These are phyloP conservation scores for Oscheius sp. DNA, from an alignment of 2,888 invertebrate species.

Conservation along the genomic window DNA sequence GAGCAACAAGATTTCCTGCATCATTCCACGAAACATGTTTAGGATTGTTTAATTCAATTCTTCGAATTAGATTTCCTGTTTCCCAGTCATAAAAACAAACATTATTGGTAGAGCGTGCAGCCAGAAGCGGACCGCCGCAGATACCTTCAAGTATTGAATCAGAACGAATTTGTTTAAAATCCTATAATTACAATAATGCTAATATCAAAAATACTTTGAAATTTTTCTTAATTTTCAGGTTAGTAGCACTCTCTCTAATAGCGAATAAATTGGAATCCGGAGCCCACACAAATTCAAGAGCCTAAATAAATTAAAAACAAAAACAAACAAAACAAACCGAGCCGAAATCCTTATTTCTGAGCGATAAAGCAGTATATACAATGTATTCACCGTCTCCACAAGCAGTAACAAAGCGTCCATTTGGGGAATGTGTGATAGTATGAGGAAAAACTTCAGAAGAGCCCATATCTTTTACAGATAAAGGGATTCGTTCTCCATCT, in stretches of 20 bases:
- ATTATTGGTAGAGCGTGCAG: constrained; percentile 54
- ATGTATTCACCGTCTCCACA: constrained; percentile 99
- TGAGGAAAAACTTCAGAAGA: constrained; percentile 99
- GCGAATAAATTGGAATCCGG: constrained; percentile 88
- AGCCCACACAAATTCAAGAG: constrained; percentile 97
- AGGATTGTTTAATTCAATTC: constrained; percentile 91
- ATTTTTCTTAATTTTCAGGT: constrained; percentile 93
- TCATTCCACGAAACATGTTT: constrained; percentile 91
- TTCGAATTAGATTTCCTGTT: constrained; percentile 85
- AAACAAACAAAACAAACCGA: too few species aligned
- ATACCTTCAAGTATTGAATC: constrained; percentile 84
- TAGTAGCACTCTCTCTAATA: constrained; percentile 85
- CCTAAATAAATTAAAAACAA: constrained; percentile 25
- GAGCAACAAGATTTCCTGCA: constrained; percentile 88
- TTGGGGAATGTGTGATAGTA: constrained; percentile 96
- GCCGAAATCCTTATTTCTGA: constrained; percentile 97
- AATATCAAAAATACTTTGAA: constrained; percentile 79
- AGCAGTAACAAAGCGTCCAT: constrained; percentile 87
- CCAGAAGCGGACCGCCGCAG: constrained; percentile 88
- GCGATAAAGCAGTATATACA: constrained; percentile 98
- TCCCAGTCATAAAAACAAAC: constrained; percentile 98
- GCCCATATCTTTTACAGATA: constrained; percentile 97
- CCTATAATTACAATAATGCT: constrained; percentile 34
- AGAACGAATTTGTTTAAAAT: constrained; percentile 80
- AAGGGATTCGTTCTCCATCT: constrained; percentile 90